Evolutionary conservation across 2,113 vertebrate genomes (phyloP), one percentile per base, ranked within the genome.

Genomic region (Lontra canadensis): DNA sequence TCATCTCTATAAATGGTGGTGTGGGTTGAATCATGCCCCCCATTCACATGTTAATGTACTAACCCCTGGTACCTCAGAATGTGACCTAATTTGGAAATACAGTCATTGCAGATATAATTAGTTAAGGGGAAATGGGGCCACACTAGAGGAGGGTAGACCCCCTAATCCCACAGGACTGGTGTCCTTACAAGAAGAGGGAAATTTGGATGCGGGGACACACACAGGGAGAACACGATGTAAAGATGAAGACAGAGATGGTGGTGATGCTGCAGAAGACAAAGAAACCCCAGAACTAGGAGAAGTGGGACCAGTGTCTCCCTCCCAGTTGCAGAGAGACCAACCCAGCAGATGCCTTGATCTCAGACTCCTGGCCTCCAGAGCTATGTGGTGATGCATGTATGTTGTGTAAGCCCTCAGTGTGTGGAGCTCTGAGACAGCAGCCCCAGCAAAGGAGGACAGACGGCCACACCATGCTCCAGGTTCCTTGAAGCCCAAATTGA

Each of bases 201-300:
- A n/a, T n/a, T 1, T 6, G 36, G 61, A n/a, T 10, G 20, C 4
- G 14, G 26, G 26, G 29, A 23, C 25, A 2, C 67, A 15, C 5
- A 1, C 0, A 0, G 57, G 4, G n/a, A 31, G 1, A 21, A 44
- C 10, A 15, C 2, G 0, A 1, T 0, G 20, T 15, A 7, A 42
- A 34, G 25, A 34, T 0, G 3, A 36, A 23, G 73, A 11, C 21
- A 9, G 52, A 23, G 89, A 8, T 4, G 0, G 0, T 29, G 9
- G 39, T 8, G 74, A 29, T 9, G n/a, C 63, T 11, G 4, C 42
- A 5, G 57, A 17, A 74, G 71, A 25, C 39, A 44, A 6, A 44
- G 39, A 74, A 42, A 79, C 21, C 15, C 39, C 49, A 9, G 93
- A 47, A 71, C 52, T 0, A 0, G 23, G 1, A 23, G 34, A 10